A percentile compares a stretch with the other conserved stretches of the same genome.
Conservation (phyloP, 2,888 invertebrate genomes). For the Diarsia rubi region DNA sequence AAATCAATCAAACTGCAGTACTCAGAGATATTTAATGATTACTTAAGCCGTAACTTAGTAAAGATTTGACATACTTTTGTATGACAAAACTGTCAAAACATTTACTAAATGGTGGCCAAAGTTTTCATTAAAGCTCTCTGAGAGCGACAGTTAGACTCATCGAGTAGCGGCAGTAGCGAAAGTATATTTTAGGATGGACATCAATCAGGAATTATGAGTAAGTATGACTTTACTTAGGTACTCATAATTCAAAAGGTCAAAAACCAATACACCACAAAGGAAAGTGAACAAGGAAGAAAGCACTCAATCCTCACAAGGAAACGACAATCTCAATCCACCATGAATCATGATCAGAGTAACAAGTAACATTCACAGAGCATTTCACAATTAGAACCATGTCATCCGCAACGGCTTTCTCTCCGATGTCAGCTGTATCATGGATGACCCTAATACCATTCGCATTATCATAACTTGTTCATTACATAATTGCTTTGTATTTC, state of each 20-base stretch:
- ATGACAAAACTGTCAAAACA: too few relatives aligned
- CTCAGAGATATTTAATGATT: too few relatives aligned
- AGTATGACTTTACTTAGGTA: too few relatives aligned
- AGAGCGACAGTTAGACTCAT: too few relatives aligned
- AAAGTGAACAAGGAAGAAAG: conserved; percentile 23
- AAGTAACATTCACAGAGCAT: conserved; percentile 53
- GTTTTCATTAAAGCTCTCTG: too few relatives aligned
- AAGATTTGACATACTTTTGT: too few relatives aligned
- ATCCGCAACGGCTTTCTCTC: conserved; percentile 61
- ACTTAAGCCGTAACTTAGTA: too few relatives aligned
- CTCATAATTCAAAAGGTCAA: conserved; percentile 5
- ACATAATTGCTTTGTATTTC: conserved; percentile 63
- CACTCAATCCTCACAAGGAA: conserved; percentile 47
- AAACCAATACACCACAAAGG: neutral
- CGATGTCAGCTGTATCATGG: conserved; percentile 58
- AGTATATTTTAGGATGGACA: neutral
- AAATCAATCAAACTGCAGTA: too few relatives aligned
- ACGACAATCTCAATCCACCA: conserved; percentile 34
- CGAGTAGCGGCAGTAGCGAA: neutral
- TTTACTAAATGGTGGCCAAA: too few relatives aligned
- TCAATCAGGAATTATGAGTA: neutral
- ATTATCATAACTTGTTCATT: conserved; percentile 68
- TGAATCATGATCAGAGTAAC: conserved; percentile 38
- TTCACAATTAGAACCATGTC: conserved; percentile 65
- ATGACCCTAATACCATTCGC: conserved; percentile 62